Evolutionary conservation across 64 coral and sea anemone genomes (phyloP).

Genomic region (Dendrophyllia cribrosa): DNA sequence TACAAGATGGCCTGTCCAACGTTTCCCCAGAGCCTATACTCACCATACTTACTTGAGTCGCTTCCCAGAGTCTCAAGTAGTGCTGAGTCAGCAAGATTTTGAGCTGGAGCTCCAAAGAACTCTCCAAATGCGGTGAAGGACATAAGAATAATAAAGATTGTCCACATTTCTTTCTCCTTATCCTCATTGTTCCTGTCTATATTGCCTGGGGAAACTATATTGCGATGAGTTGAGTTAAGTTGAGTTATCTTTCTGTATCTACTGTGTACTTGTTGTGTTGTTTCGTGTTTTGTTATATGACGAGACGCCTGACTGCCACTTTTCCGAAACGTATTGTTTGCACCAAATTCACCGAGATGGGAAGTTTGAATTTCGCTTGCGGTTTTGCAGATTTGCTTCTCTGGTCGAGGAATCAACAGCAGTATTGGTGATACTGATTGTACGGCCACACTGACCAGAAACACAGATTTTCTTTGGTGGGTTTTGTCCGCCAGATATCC

Average conservation of each 20-base stretch:
- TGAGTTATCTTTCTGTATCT: no score
- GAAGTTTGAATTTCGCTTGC: not conserved
- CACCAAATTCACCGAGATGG: not conserved
- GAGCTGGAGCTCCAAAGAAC: slow-evolving; percentile 25
- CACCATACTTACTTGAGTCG: slow-evolving; percentile 33
- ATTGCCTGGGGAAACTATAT: no score
- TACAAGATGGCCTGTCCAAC: slow-evolving; percentile 11
- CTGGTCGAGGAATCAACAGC: slow-evolving; percentile 23
- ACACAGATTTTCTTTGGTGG: slow-evolving; percentile 22
- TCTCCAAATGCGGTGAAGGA: slow-evolving; percentile 14
- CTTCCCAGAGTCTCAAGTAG: slow-evolving; percentile 24
- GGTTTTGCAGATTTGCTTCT: not conserved
- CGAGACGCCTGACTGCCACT: no score
- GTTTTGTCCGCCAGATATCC: slow-evolving; percentile 34
- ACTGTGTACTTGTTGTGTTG: not conserved
- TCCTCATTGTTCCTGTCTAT: no score
- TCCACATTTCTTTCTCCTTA: not conserved
- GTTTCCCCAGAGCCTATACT: slow-evolving; percentile 39
- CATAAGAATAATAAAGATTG: slow-evolving; percentile 22
- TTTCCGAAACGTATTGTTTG: not conserved
- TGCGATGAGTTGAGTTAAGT: no score
- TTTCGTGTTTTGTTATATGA: not conserved
- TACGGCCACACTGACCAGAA: slow-evolving; percentile 28
- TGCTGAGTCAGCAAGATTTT: slow-evolving; percentile 36
- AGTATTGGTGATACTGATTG: slow-evolving; percentile 24